Evolutionary conservation across 1,140 invertebrate genomes (phyloP).

Genomic region (Babylonia areolata): DNA sequence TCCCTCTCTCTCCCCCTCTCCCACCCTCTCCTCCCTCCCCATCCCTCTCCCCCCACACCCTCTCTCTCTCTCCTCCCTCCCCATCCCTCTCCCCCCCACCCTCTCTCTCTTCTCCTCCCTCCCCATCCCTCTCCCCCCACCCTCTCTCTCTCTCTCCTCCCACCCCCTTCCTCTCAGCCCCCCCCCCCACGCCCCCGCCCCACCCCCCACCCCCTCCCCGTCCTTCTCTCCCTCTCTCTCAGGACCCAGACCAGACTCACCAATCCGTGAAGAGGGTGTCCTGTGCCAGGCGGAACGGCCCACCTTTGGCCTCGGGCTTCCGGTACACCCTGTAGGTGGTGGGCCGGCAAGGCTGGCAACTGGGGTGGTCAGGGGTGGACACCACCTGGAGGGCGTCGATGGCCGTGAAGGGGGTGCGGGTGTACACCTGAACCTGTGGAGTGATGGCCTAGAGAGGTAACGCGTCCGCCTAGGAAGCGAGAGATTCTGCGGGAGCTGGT

Average conservation of each 20-base stretch:
- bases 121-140: no score
- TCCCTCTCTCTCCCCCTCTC: not conserved
- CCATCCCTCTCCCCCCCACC: not conserved
- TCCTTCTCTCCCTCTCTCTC: no score
- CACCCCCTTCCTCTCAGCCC: no score
- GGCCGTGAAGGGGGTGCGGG: constrained; percentile 49
- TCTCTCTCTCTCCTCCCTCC: not conserved
- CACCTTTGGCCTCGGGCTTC: constrained; percentile 46
- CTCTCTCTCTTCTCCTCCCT: no score
- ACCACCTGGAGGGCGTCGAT: constrained; percentile 60
- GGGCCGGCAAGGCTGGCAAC: constrained; percentile 49
- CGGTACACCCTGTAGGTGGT: constrained; percentile 54
- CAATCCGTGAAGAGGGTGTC: constrained; percentile 42
- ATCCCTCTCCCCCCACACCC: not conserved
- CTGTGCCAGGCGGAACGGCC: constrained; percentile 21
- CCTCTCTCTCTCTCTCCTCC: no score
- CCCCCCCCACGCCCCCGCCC: no score
- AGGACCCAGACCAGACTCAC: constrained; percentile 18
- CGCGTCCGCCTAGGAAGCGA: no score
- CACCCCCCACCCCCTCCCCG: no score
- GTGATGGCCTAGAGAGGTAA: no score
- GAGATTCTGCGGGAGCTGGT: no score
- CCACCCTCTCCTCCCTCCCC: not conserved
- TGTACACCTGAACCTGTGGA: constrained; percentile 56
- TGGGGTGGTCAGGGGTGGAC: constrained; percentile 32